Percentiles rank a stretch among this genome's conserved stretches.
These are phyloP conservation scores for Diarsia dahlii DNA, from an alignment of 2,888 invertebrate genomes.

Conservation along the genomic window DNA sequence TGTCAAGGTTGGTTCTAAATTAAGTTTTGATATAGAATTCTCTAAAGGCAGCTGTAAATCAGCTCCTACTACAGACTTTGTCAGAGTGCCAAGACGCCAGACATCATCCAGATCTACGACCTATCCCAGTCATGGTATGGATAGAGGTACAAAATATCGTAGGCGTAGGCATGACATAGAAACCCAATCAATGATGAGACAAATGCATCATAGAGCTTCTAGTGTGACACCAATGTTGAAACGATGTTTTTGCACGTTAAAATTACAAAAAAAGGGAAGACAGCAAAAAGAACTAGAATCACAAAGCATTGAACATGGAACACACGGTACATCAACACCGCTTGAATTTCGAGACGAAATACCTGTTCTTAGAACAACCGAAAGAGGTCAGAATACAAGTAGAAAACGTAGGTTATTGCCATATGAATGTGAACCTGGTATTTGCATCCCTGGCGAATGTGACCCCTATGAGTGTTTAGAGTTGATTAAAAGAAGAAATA, in stretches of 20 bases:
- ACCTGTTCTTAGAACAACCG: conserved; percentile 38
- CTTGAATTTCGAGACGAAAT: conserved; percentile 39
- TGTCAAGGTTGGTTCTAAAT: conserved; percentile 68
- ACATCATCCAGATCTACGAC: conserved; percentile 34
- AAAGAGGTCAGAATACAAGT: conserved; percentile 58
- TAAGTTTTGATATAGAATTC: conserved; percentile 72
- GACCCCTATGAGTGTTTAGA: conserved; percentile 68
- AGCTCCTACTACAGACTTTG: conserved; percentile 8
- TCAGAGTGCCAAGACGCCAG: conserved; percentile 30
- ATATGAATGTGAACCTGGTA: conserved; percentile 72
- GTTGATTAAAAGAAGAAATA: conserved; percentile 62
- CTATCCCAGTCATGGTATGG: conserved; percentile 26
- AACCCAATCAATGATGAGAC: conserved; percentile 50
- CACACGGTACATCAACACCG: conserved; percentile 63
- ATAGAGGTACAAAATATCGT: conserved; percentile 45
- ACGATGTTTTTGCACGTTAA: conserved; percentile 74
- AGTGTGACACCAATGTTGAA: conserved; percentile 61
- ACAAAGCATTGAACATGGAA: conserved; percentile 48
- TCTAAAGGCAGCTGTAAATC: conserved; percentile 60
- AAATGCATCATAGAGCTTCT: conserved; percentile 59
- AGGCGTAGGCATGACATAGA: conserved; percentile 27
- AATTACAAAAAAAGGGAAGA: conserved; percentile 65
- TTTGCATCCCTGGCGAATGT: conserved; percentile 71
- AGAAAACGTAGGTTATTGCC: conserved; percentile 57
- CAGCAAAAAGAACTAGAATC: conserved; percentile 46